These are phyloP conservation scores for Dysmachus trigonus DNA, from an alignment of 2,888 invertebrate species.

Conservation along the genomic window DNA sequence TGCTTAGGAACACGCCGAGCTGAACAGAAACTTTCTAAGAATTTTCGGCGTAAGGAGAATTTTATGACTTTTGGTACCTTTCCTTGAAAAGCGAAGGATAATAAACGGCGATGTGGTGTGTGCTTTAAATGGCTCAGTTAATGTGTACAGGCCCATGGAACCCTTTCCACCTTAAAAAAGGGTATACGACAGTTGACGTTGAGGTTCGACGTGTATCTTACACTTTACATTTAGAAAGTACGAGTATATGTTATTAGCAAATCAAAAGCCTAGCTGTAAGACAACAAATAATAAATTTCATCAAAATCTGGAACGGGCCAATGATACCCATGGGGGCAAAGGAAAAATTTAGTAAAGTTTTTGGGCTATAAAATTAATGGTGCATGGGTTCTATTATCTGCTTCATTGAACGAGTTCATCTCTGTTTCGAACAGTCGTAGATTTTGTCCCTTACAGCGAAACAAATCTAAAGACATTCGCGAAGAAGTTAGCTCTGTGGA, in stretches of 20 bases:
- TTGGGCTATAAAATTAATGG: constrained; percentile 43
- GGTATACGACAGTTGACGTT: constrained; percentile 17
- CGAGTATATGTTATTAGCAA: not conserved
- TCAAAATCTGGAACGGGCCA: not conserved
- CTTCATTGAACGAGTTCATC: constrained; percentile 36
- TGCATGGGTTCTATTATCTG: constrained; percentile 43
- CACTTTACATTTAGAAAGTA: not conserved
- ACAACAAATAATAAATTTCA: not conserved
- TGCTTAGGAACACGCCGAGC: not conserved
- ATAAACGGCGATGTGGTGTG: not conserved
- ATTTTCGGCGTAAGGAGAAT: constrained; percentile 32
- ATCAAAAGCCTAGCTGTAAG: not conserved
- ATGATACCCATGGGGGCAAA: not conserved
- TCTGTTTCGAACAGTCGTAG: constrained; percentile 21
- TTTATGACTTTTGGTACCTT: constrained; percentile 37
- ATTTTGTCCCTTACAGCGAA: not conserved
- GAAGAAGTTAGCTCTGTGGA: not conserved
- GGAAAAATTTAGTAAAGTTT: constrained; percentile 14
- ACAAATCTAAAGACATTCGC: not conserved
- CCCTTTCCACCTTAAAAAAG: not conserved
- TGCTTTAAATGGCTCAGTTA: constrained; percentile 26
- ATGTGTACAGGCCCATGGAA: not conserved
- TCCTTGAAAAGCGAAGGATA: not conserved
- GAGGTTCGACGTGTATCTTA: not conserved
- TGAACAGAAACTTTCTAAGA: constrained; percentile 30